Percentiles rank a stretch among this genome's conserved stretches.
These are phyloP conservation scores for Megaceryle torquata DNA, from an alignment of 2,113 vertebrate species.

Conservation along the genomic window DNA sequence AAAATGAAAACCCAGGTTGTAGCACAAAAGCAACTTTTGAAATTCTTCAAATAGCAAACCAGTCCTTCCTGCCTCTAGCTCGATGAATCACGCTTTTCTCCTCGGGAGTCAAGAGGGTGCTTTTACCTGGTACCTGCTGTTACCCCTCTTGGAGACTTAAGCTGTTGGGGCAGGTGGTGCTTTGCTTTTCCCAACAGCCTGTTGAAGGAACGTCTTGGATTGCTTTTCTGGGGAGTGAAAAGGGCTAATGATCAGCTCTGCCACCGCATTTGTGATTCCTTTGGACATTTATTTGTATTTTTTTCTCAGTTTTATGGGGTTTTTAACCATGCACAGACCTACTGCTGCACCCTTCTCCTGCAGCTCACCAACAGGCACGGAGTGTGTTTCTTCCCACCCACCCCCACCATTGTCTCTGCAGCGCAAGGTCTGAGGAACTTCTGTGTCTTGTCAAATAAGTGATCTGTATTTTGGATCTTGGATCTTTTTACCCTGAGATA, in stretches of 20 bases:
- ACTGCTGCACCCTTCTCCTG: background rate
- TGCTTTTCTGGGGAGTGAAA: background rate
- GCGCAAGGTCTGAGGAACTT: background rate
- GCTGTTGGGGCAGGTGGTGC: background rate
- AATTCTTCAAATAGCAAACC: background rate
- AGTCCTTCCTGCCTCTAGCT: background rate
- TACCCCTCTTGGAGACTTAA: background rate
- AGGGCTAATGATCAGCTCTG: background rate
- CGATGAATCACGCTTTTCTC: background rate
- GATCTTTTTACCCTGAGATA: background rate
- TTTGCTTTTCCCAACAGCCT: background rate
- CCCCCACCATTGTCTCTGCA: background rate
- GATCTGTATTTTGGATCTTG: background rate
- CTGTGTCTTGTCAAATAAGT: background rate
- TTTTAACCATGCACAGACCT: background rate
- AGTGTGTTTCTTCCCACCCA: background rate
- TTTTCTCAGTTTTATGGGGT: rapidly evolving
- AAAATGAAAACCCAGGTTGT: background rate
- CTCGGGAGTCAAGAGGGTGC: background rate
- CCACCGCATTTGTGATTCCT: background rate
- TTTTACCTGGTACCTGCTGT: background rate
- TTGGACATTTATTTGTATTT: background rate
- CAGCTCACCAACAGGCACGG: background rate
- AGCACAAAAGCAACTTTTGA: background rate
- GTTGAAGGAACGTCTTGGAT: background rate